Evolutionary conservation across 2,113 vertebrate genomes (phyloP), one percentile per base, ranked within the genome.

Genomic region (Vidua macroura): DNA sequence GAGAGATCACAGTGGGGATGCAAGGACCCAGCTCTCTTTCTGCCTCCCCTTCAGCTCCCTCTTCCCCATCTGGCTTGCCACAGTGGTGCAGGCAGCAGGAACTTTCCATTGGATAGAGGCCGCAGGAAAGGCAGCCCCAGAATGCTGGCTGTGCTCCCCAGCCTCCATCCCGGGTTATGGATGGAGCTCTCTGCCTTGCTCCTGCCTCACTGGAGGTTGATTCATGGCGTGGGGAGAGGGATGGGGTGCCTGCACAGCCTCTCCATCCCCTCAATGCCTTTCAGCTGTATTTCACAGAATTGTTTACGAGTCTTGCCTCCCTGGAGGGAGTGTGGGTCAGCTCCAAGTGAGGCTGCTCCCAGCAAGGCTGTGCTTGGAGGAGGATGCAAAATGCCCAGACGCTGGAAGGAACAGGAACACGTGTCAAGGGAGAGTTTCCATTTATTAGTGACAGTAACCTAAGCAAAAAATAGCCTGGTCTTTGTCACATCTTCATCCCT

Each of bases 371-470:
- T 0, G 0, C 72, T 62, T 4, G 1, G 44, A 58, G 76, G 53
- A 86, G 33, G 76, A 62, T 33, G 83, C 75, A 76, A 76, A 80
- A 73, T n/a, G 21, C 59, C 76, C 72, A 90, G 58, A 77, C 2
- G 3, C 59, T 92, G 79, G 73, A 90, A 92, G 76, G 43, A 92
- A 75, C 76, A 90, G 83, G 68, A 74, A 86, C 67, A 77, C 9
- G 24, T 93, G 90, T 75, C 85, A 62, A 92, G 74, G 82, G 84
- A 93, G 68, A 83, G 55, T 46, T 31, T 95, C 49, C 91, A 80
- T 83, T 94, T 92, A 90, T 94, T 95, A 95, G 78, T 80, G 88
- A 93, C 80, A 90, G 76, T 83, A 76, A 92, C 79, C 86, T 86
- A 83, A 69, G 86, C 68, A 70, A 87, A 90, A 94, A 88, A 85